phyloP scores from a whole-genome alignment of 2,888 invertebrate genomes.

The Pyrocoelia pectoralis region DNA sequence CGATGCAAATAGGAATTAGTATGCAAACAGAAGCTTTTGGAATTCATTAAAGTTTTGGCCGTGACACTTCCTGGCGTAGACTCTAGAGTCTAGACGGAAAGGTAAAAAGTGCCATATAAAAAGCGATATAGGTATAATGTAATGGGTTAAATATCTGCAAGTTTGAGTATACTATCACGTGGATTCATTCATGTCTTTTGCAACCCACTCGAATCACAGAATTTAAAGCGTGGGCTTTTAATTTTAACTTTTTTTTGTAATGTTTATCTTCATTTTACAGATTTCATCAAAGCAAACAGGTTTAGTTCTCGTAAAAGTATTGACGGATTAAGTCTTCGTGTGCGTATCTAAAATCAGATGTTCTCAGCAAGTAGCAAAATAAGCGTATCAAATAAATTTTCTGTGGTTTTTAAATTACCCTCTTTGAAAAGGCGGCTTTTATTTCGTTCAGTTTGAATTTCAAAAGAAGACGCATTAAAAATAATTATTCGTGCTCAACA shows the following conservation, averaged over 20 bases:
- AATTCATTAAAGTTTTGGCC: constrained; percentile 27
- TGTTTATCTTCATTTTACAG: constrained; percentile 5
- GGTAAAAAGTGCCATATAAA: too few relatives aligned
- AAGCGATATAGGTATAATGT: too few relatives aligned
- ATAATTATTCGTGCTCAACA: too few relatives aligned
- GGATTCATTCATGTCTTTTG: constrained; percentile 18
- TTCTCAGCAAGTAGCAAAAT: background rate
- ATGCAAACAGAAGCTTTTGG: constrained; percentile 32
- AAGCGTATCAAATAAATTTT: background rate
- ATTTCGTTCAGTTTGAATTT: too few relatives aligned
- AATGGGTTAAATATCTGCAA: background rate
- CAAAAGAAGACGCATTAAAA: too few relatives aligned
- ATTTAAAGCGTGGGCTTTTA: constrained; percentile 13
- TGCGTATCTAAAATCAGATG: background rate
- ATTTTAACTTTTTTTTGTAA: background rate
- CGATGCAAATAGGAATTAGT: constrained; percentile 28
- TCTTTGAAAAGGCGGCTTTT: too few relatives aligned
- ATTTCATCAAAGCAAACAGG: constrained; percentile 13
- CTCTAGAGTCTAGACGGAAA: background rate
- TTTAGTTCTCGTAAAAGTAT: background rate
- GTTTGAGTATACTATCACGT: constrained; percentile 12
- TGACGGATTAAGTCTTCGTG: background rate
- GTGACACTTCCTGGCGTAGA: constrained; percentile 14
- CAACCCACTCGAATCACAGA: constrained; percentile 10
- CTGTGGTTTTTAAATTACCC: too few relatives aligned